Percentiles rank a stretch among this genome's conserved stretches.
phyloP scores from a whole-genome alignment of 2,888 invertebrate genomes.

The Tinea pellionella region DNA sequence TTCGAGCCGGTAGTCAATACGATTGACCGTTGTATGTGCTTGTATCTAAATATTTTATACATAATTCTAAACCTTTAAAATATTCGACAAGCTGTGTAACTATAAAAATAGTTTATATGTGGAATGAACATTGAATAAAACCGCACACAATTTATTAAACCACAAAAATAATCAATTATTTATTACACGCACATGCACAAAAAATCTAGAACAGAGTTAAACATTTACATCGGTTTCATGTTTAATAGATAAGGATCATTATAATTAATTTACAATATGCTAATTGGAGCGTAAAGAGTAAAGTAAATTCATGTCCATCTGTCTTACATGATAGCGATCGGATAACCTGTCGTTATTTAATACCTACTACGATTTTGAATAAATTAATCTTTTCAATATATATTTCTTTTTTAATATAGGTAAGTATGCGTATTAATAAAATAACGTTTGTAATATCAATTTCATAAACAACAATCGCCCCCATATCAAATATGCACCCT shows the following conservation, averaged over 20 bases:
- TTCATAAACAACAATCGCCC: not conserved
- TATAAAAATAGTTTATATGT: too few relatives aligned
- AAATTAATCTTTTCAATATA: not conserved
- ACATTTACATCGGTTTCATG: slow-evolving; percentile 8
- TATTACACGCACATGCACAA: slow-evolving; percentile 2
- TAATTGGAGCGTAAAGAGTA: slow-evolving; percentile 8
- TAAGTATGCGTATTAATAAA: not conserved
- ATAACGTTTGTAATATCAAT: not conserved
- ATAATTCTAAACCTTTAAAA: not conserved
- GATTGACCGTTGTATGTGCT: slow-evolving; percentile 2
- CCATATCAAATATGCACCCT: slow-evolving; percentile 9
- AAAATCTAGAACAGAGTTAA: not conserved
- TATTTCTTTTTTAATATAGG: too few relatives aligned
- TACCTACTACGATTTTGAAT: not conserved
- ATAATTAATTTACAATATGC: slow-evolving; percentile 9
- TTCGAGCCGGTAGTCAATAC: slow-evolving; percentile 21
- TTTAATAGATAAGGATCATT: slow-evolving; percentile 5
- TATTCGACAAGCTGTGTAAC: not conserved
- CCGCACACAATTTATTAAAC: not conserved
- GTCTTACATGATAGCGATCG: slow-evolving; percentile 8
- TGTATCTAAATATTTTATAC: not conserved
- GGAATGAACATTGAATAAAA: too few relatives aligned
- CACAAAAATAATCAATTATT: not conserved
- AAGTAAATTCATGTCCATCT: not conserved
- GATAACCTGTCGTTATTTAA: not conserved